These are phyloP conservation scores for Aphidoletes aphidimyza DNA, from an alignment of 2,888 invertebrate genomes.

Conservation along the genomic window DNA sequence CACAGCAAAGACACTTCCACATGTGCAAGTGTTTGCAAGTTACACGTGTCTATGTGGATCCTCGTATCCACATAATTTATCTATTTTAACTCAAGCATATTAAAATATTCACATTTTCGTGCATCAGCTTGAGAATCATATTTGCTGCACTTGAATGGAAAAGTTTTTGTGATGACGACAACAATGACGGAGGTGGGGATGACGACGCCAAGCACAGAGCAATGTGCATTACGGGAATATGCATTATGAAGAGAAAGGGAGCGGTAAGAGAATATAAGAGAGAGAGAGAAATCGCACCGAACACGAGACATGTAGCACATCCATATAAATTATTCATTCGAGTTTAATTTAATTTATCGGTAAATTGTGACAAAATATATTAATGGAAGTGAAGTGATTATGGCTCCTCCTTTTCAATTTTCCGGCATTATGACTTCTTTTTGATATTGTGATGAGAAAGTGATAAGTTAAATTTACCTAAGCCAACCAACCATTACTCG, in stretches of 20 bases:
- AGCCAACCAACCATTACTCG: not conserved
- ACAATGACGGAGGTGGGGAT: too few relatives aligned
- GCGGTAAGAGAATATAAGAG: not conserved
- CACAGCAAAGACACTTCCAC: not conserved
- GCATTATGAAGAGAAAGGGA: not conserved
- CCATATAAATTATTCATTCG: slow-evolving; percentile 43
- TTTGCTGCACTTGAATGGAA: not conserved
- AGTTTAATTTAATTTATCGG: slow-evolving; percentile 43
- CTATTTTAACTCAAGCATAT: slow-evolving; percentile 46
- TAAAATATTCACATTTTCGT: slow-evolving; percentile 48
- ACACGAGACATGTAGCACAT: slow-evolving; percentile 20
- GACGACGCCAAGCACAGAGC: too few relatives aligned
- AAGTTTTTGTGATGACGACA: not conserved
- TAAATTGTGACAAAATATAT: slow-evolving; percentile 51
- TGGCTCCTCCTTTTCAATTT: slow-evolving; percentile 39
- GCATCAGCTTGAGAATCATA: slow-evolving; percentile 31
- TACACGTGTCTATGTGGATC: not conserved
- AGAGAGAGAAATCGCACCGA: not conserved
- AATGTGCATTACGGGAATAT: slow-evolving; percentile 1
- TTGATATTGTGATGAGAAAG: slow-evolving; percentile 16
- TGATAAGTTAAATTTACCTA: slow-evolving; percentile 14
- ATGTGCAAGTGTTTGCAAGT: not conserved
- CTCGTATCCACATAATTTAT: slow-evolving; percentile 39
- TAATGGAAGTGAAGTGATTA: slow-evolving; percentile 46
- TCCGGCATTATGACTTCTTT: not conserved